A percentile compares a stretch with the other conserved stretches of the same genome.
Conservation (phyloP, 1,140 invertebrate species). For the Arctopsyche grandis region DNA sequence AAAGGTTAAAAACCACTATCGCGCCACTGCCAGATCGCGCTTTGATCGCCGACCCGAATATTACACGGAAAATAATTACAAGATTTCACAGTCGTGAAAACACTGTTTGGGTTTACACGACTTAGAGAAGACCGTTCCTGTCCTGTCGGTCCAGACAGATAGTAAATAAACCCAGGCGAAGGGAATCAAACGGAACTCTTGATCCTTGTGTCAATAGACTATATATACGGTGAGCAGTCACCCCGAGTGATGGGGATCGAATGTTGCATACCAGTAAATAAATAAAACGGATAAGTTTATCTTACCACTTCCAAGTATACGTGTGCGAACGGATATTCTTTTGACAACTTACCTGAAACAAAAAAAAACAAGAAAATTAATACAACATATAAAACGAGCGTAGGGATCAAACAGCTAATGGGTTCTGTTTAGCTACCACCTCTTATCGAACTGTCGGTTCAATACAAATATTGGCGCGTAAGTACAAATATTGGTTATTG, state of each 20-base stretch:
- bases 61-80: conserved; percentile 24
- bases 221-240: background rate
- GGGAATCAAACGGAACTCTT: conserved; percentile 4
- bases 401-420: conserved; percentile 10
- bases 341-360: conserved; percentile 3
- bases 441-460: conserved; percentile 8
- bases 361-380: conserved; percentile 15
- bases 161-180: background rate
- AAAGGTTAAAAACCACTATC: conserved; percentile 42
- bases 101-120: background rate
- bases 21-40: background rate
- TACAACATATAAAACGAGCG: background rate
- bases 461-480: conserved; percentile 29
- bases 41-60: conserved; percentile 34
- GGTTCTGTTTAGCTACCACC: conserved; percentile 14
- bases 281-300: conserved; percentile 14
- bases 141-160: background rate
- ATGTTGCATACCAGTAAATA: conserved; percentile 7
- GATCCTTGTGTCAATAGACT: conserved; percentile 7
- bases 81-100: background rate
- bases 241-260: conserved; percentile 2
- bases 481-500: conserved; percentile 32
- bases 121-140: background rate
- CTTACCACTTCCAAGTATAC: background rate
- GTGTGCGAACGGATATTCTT: background rate